These are phyloP conservation scores for Pogoniulus pusillus DNA, from an alignment of 2,797 vertebrate genomes.

Conservation along the genomic window DNA sequence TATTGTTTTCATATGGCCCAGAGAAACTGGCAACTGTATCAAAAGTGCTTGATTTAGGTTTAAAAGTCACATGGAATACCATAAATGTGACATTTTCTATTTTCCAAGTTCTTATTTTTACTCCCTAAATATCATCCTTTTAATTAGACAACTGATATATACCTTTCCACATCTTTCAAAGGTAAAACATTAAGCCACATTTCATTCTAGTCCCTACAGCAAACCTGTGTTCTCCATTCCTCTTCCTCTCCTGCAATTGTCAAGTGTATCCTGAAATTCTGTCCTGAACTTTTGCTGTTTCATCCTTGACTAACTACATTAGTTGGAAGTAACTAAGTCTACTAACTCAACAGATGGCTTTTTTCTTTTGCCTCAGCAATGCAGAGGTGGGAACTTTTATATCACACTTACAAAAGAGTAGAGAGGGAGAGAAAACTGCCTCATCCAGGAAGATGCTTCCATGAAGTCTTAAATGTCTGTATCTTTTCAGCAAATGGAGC, in stretches of 20 bases:
- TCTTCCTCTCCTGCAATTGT: neutral
- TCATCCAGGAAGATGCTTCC: neutral
- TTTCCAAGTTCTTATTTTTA: neutral
- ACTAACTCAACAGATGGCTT: accelerated
- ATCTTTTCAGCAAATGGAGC: neutral
- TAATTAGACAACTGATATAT: neutral
- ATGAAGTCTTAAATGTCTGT: neutral
- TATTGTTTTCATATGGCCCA: neutral
- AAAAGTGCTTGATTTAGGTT: neutral
- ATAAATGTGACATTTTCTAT: neutral
- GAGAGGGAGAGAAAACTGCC: neutral
- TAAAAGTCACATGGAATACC: neutral
- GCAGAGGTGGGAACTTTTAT: accelerated
- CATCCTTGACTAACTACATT: neutral
- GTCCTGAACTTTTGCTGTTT: neutral
- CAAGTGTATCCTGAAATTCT: neutral
- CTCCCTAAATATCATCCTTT: neutral
- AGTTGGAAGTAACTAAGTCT: neutral
- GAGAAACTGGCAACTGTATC: neutral
- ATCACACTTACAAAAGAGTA: neutral
- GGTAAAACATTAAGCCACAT: neutral
- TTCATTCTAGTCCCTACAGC: neutral
- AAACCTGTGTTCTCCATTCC: neutral
- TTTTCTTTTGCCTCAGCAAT: neutral
- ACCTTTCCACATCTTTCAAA: neutral